Evolutionary conservation across 2,797 vertebrate genomes (phyloP).

Genomic region (Mormyrus hasselquistii): DNA sequence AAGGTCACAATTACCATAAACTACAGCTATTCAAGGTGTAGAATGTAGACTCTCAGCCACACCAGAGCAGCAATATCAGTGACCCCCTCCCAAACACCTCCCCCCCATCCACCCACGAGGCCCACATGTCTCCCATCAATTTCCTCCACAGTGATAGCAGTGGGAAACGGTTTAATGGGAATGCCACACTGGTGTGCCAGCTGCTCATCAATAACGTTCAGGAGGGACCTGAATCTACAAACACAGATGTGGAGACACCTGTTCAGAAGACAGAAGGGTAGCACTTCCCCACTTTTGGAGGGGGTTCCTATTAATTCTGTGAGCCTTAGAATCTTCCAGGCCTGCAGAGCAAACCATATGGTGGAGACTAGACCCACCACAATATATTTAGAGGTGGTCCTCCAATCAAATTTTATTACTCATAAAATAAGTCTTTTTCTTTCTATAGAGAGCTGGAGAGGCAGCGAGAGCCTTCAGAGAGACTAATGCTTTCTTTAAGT

Average conservation of each 20-base stretch:
- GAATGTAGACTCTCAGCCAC: not conserved
- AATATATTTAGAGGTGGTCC: not conserved
- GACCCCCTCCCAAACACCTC: not conserved
- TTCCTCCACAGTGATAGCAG: not conserved
- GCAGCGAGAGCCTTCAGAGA: no score
- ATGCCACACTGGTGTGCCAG: not conserved
- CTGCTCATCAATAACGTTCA: not conserved
- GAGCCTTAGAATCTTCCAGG: not conserved
- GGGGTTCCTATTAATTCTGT: not conserved
- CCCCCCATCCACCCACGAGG: no score
- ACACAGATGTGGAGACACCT: not conserved
- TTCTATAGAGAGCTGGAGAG: not conserved
- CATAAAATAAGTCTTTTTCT: not conserved
- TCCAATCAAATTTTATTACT: not conserved
- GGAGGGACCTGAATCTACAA: not conserved
- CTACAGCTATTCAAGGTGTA: not conserved
- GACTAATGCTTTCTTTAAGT: not conserved
- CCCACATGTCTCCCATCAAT: not conserved
- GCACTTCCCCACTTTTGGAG: not conserved
- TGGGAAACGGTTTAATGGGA: not conserved
- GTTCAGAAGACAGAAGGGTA: not conserved
- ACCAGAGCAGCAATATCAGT: not conserved
- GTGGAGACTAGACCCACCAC: not conserved
- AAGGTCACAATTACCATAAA: not conserved
- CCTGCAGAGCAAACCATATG: not conserved